Evolutionary conservation across 2,113 vertebrate genomes (phyloP).

Genomic region (Periophthalmus modestus): DNA sequence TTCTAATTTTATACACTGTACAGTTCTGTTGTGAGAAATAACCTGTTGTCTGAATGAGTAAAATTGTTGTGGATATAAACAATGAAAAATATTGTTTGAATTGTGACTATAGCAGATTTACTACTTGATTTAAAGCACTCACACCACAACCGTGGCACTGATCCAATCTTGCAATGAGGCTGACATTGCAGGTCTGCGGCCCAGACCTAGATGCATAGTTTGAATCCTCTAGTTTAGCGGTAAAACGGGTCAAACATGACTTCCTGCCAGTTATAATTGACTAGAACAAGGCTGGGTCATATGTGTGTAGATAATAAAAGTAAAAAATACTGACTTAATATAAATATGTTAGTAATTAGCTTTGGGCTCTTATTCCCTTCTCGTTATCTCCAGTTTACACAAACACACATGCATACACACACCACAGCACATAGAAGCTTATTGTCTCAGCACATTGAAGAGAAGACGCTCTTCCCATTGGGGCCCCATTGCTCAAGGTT

Average conservation of each 20-base stretch:
- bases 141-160: background rate
- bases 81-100: conserved; percentile 10
- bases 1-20: conserved; percentile 77
- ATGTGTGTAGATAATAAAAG: background rate
- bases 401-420: background rate
- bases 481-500: conserved; percentile 69
- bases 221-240: background rate
- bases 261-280: too few relatives aligned
- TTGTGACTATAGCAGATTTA: background rate
- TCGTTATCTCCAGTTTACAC: conserved; percentile 4
- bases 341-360: background rate
- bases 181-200: too few relatives aligned
- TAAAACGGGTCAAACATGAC: background rate
- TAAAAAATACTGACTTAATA: background rate
- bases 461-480: conserved; percentile 48
- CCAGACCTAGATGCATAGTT: too few relatives aligned
- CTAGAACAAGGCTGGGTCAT: background rate
- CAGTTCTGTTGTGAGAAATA: conserved; percentile 66
- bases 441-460: too few relatives aligned
- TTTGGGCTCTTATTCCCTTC: background rate
- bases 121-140: background rate
- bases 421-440: too few relatives aligned
- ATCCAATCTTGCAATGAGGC: too few relatives aligned
- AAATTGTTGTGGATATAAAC: conserved; percentile 56
- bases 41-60: conserved; percentile 54